Evolutionary conservation across 2,797 vertebrate species (phyloP).

Genomic region (Acanthis flammea): DNA sequence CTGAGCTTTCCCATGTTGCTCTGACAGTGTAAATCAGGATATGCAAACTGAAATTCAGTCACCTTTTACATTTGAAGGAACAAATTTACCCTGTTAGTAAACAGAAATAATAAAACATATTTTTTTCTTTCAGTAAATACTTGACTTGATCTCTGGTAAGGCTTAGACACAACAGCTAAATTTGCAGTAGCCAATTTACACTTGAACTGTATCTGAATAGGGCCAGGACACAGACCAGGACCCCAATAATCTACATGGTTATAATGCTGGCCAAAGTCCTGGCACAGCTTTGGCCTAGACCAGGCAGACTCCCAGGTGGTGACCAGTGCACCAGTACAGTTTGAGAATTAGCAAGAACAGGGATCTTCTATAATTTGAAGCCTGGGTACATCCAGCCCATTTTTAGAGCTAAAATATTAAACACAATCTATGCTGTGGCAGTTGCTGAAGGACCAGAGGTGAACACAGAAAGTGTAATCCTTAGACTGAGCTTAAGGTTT

Average conservation of each 20-base stretch:
- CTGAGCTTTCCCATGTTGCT: neutral
- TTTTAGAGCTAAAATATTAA: neutral
- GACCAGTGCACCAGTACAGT: accelerated
- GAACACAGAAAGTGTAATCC: neutral
- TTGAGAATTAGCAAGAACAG: neutral
- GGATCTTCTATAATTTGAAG: neutral
- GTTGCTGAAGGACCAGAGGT: neutral
- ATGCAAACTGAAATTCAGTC: neutral
- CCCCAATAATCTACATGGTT: neutral
- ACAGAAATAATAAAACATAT: neutral
- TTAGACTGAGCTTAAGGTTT: neutral
- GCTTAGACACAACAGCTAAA: neutral
- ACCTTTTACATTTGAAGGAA: neutral
- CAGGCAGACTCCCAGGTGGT: neutral
- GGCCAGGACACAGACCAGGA: neutral
- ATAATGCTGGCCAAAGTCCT: neutral
- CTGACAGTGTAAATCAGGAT: neutral
- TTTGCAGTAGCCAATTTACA: neutral
- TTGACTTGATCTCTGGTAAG: neutral
- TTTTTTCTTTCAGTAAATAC: neutral
- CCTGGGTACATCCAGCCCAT: neutral
- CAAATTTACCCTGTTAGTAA: neutral
- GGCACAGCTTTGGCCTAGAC: neutral
- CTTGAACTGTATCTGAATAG: neutral
- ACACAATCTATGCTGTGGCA: neutral